Conservation (phyloP, 2,797 vertebrate species). For the Megalops cyprinoides region DNA sequence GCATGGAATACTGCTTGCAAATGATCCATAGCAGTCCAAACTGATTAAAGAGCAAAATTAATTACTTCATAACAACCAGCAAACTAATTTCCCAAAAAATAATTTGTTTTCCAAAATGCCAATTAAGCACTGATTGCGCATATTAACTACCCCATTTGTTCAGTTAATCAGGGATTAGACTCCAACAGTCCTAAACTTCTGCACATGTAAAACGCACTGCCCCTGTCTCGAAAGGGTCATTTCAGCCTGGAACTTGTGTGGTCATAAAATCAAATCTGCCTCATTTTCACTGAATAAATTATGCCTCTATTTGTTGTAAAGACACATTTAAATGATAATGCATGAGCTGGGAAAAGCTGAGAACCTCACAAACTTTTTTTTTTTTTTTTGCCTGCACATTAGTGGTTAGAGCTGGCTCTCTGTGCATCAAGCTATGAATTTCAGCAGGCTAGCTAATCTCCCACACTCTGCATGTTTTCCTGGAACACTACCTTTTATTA, state of each 20-base stretch:
- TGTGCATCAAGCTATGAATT: background rate
- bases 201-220: slow-evolving; percentile 12
- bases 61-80: slow-evolving; percentile 44
- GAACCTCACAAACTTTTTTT: background rate
- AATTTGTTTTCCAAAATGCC: slow-evolving; percentile 43
- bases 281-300: slow-evolving; percentile 19
- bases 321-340: slow-evolving; percentile 2
- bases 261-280: slow-evolving; percentile 28
- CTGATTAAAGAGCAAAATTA: slow-evolving; percentile 43
- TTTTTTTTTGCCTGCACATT: background rate
- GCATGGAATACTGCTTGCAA: background rate
- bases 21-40: slow-evolving; percentile 26
- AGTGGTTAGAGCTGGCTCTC: background rate
- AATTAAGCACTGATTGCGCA: slow-evolving; percentile 46
- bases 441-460: background rate
- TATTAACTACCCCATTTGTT: slow-evolving; percentile 41
- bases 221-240: background rate
- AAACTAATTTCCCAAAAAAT: slow-evolving; percentile 42
- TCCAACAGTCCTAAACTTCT: slow-evolving; percentile 23
- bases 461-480: background rate
- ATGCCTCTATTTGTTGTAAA: slow-evolving; percentile 8
- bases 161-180: slow-evolving; percentile 35
- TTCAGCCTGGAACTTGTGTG: background rate
- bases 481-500: slow-evolving; percentile 11
- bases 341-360: background rate